Percentiles rank a stretch among this genome's conserved stretches.
Conservation (phyloP, 2,797 vertebrate genomes). For the Sebastes taczanowskii region DNA sequence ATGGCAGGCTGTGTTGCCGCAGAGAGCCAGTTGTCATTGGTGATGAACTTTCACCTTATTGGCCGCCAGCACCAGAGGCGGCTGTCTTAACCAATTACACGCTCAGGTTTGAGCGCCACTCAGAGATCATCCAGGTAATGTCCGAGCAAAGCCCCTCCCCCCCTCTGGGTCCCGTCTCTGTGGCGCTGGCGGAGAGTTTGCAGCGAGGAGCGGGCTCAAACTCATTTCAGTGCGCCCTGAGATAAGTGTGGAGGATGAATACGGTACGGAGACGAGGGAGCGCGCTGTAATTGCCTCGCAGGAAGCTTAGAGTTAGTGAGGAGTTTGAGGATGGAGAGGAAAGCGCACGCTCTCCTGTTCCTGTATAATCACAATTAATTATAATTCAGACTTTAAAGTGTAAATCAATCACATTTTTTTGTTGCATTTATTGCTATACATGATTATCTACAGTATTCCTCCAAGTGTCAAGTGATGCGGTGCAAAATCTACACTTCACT, state of each 20-base stretch:
- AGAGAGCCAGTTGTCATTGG: constrained; percentile 76
- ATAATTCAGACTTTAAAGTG: constrained; percentile 44
- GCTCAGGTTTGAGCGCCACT: constrained; percentile 79
- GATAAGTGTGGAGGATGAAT: constrained; percentile 71
- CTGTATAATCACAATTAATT: constrained; percentile 55
- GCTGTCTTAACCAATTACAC: constrained; percentile 84
- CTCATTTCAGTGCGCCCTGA: constrained; percentile 66
- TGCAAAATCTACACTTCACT: constrained; percentile 28
- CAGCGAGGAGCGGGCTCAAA: constrained; percentile 49
- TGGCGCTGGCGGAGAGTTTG: constrained; percentile 27
- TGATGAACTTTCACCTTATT: constrained; percentile 83
- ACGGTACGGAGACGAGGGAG: constrained; percentile 37
- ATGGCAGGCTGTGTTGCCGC: constrained; percentile 59
- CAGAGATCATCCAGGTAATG: constrained; percentile 80
- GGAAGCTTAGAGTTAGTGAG: constrained; percentile 40
- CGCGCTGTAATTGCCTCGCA: constrained; percentile 58
- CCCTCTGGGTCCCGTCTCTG: constrained; percentile 48
- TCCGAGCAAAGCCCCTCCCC: constrained; percentile 68
- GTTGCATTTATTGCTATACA: not conserved
- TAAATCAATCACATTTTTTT: constrained; percentile 19
- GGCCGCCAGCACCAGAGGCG: constrained; percentile 76
- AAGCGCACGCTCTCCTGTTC: constrained; percentile 16
- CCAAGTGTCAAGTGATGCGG: not conserved
- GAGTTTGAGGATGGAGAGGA: constrained; percentile 34
- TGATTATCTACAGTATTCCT: not conserved